A percentile compares a stretch with the other conserved stretches of the same genome.
phyloP scores from a whole-genome alignment of 2,113 vertebrate species.

The Lampris megalopsis region DNA sequence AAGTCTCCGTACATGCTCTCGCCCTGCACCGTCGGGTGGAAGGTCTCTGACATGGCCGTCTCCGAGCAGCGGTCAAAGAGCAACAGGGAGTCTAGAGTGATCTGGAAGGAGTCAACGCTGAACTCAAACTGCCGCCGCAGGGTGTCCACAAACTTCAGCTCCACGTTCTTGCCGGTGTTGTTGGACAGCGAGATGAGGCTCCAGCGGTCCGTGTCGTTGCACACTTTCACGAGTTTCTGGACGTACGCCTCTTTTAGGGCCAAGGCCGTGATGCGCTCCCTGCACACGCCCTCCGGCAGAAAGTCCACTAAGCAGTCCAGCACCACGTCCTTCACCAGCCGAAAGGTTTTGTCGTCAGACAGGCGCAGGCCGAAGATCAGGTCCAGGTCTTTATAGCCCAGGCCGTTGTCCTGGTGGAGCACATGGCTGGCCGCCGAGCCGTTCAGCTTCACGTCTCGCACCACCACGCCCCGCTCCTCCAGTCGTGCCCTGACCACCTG shows the following conservation, averaged over 20 bases:
- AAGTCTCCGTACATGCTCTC: conserved; percentile 96
- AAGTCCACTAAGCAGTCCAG: conserved; percentile 95
- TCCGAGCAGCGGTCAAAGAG: conserved; percentile 91
- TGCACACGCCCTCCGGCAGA: conserved; percentile 89
- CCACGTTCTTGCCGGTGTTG: conserved; percentile 93
- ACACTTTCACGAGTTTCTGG: conserved; percentile 97
- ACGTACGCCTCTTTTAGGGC: conserved; percentile 94
- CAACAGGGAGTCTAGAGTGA: conserved; percentile 91
- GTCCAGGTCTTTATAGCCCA: conserved; percentile 96
- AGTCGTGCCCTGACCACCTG: conserved; percentile 92
- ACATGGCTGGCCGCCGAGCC: conserved; percentile 95
- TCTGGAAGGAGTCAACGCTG: conserved; percentile 95
- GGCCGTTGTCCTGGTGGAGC: conserved; percentile 90
- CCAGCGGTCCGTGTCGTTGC: conserved; percentile 93
- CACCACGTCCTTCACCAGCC: conserved; percentile 91
- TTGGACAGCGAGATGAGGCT: conserved; percentile 95
- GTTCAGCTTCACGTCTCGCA: conserved; percentile 89
- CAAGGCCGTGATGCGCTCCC: conserved; percentile 89
- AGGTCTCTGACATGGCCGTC: conserved; percentile 90
- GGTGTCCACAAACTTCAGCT: conserved; percentile 92
- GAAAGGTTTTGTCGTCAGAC: conserved; percentile 87
- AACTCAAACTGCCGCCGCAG: conserved; percentile 93
- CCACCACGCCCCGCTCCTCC: conserved; percentile 86
- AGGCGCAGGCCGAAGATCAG: conserved; percentile 91
- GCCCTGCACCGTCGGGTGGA: conserved; percentile 91